Conservation (phyloP, 2,888 invertebrate species). For the Xylota segnis region DNA sequence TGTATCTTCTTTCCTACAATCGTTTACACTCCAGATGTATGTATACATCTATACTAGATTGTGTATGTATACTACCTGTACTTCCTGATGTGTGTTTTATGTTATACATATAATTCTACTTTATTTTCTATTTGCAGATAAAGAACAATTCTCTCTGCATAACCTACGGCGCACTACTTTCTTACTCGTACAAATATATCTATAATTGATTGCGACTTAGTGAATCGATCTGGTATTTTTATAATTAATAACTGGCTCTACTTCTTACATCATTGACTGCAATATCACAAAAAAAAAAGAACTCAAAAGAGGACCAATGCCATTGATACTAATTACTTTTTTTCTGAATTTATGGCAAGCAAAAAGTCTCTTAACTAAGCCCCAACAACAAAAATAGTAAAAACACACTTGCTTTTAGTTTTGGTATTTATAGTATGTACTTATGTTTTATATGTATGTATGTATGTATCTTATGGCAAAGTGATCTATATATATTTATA, state of each 20-base stretch:
- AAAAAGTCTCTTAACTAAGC: neutral
- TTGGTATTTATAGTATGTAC: neutral
- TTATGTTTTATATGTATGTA: neutral
- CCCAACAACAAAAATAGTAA: neutral
- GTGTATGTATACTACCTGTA: too few relatives aligned
- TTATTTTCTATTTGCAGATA: too few relatives aligned
- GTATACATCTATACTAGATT: too few relatives aligned
- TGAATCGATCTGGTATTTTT: neutral
- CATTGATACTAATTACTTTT: neutral
- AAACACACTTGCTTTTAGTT: neutral
- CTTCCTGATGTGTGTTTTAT: too few relatives aligned
- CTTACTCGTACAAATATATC: neutral
- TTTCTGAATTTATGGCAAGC: slow-evolving; percentile 34
- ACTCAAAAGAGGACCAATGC: neutral
- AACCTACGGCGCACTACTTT: too few relatives aligned
- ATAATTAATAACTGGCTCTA: neutral
- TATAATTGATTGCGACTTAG: too few relatives aligned
- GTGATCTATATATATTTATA: too few relatives aligned
- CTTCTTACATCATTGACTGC: neutral
- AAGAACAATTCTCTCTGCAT: too few relatives aligned
- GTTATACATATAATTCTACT: too few relatives aligned
- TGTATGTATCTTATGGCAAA: slow-evolving; percentile 17
- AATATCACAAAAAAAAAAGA: neutral
- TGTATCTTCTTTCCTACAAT: too few relatives aligned
- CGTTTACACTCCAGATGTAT: too few relatives aligned